Evolutionary conservation across 1,140 invertebrate species (phyloP), one percentile per base, ranked within the genome.

Genomic region (Manduca sexta): DNA sequence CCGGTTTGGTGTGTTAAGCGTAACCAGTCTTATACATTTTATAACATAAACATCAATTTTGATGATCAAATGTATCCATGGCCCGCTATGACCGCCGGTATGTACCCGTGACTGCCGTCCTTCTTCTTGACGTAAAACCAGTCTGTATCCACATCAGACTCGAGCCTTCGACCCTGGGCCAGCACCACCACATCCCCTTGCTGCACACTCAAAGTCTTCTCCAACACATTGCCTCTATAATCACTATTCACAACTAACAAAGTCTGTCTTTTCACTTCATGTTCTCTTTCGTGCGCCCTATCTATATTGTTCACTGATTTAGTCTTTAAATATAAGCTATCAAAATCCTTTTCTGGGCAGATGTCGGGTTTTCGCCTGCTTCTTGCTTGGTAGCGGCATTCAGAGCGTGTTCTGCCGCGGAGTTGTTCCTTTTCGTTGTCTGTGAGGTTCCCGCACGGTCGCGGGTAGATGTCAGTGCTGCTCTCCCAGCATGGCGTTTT

Each of bases 141-240:
- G 40, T 92, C 90, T 3, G 71, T 69, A 42, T 85, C 82, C 17
- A 84, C 83, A 48, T 86, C 78, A 11, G 70, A 49, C 54, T 88
- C 87, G 16, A 74, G 73, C 18, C 81, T 81, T 10, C 75, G 71
- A 40, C 87, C 86, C 59, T 89, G 86, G 13, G 93, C 75, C 31
- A 94, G 70, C 21, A 89, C 88, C 1, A 94, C 92, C 6, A 93
- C 92, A 56, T 94, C 93, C 3, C 92, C 93, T 63, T 92, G 91
- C 31, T 79, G 71, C 8, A 94, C 92, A 26, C 87, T 87, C 17
- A 94, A 78, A n/a, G 90, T 90, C 43, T 86, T 87, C 26, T 88
- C 86, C 42, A 79, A 74, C n/a, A 74, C 82, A 47, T 77, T 86
- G 8, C 86, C 87, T 26, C 84, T 72, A 64, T 90, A 94, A 76